Evolutionary conservation across 2,888 invertebrate species (phyloP), one percentile per base, ranked within the genome.

Genomic region (Temnothorax rugatulus): DNA sequence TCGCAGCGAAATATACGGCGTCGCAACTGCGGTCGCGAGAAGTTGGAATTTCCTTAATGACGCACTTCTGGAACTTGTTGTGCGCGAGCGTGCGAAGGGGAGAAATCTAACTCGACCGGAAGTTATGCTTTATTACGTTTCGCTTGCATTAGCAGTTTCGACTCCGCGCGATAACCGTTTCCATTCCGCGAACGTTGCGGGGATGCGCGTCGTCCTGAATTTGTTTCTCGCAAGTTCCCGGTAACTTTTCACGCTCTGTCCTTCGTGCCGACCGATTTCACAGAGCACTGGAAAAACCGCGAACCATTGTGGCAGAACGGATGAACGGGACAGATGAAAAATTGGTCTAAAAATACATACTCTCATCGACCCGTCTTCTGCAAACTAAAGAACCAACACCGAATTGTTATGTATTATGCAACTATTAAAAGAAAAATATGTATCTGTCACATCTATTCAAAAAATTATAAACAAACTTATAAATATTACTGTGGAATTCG

Each of bases 11-110:
- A 73, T 73, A 71, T n/a, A 61, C 21, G 18, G 7, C 21, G 13
- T 41, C 18, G 47, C 13, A 34, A 57, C 13, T 41, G 64, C 61
- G 41, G 64, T 71, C 76, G 54, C 52, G 68, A 85, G 83, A 85
- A 75, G 57, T 82, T 82, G 52, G 54, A 85, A 57, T 77, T 76
- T 84, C 82, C 84, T 85, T 87, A 87, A 85, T 85, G 68, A 64
- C 79, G 59, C 77, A 79, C 77, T 87, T 84, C 73, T 85, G 29
- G 25, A 73, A 57, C 73, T 34, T 34, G 34, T 82, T 73, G 50
- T 73, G 41, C 50, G 61, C 63, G 71, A 59, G 41, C 18, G 71
- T 52, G 41, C 63, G 61, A 50, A 21, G 13, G 50, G 4, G 38
- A 38, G 75, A 64, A 38, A 64, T 76, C 52, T 25, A 82, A 82